These are phyloP conservation scores for Potamarius usumacintae DNA, from an alignment of 2,113 vertebrate species.

Conservation along the genomic window DNA sequence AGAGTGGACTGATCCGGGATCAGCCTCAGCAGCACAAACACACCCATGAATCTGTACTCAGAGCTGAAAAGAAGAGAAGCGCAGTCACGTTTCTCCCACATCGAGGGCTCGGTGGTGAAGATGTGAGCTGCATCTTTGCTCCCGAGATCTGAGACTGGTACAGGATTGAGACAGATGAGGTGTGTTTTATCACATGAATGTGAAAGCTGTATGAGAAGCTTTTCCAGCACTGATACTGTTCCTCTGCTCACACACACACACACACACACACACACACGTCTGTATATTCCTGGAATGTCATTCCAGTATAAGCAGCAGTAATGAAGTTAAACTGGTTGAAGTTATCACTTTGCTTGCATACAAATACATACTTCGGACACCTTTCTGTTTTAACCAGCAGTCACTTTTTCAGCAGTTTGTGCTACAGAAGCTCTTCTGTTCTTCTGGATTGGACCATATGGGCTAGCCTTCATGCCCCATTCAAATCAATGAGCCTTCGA, in stretches of 20 bases:
- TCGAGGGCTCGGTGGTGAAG: neutral
- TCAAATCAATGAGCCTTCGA: too few species aligned
- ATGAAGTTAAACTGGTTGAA: too few species aligned
- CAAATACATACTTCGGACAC: too few species aligned
- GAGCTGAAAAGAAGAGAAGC: neutral
- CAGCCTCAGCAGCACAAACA: neutral
- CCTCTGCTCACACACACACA: neutral
- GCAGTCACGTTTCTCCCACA: neutral
- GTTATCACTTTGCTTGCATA: too few species aligned
- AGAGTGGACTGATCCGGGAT: neutral
- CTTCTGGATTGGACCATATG: too few species aligned
- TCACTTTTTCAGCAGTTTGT: too few species aligned
- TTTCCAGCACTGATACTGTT: neutral
- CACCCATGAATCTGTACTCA: neutral
- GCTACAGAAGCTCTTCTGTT: too few species aligned
- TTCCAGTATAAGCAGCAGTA: too few species aligned
- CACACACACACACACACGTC: too few species aligned
- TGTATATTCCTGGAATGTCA: too few species aligned
- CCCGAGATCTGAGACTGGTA: neutral
- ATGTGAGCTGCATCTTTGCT: neutral
- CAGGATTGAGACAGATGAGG: neutral
- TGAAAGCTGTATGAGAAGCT: neutral
- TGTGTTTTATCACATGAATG: neutral
- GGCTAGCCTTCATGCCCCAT: too few species aligned
- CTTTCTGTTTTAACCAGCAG: too few species aligned